Conservation (phyloP, 2,113 vertebrate genomes). For the Rissa tridactyla region DNA sequence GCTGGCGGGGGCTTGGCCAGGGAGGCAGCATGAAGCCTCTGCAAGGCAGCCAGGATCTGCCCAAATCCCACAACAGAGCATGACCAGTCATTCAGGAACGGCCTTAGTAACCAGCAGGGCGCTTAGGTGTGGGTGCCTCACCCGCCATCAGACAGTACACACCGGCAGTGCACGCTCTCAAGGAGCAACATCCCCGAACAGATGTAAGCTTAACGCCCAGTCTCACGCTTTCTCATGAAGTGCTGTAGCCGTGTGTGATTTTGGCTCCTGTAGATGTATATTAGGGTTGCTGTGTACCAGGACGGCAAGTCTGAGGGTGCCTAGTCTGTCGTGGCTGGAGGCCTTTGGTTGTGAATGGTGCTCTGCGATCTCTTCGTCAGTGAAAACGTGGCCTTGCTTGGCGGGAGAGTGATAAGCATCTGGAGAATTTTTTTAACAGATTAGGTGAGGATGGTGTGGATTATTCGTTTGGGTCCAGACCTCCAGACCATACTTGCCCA, state of each 20-base stretch:
- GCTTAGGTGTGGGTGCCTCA: fast-evolving
- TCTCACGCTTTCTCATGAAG: fast-evolving
- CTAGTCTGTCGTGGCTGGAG: fast-evolving
- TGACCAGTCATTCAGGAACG: neutral
- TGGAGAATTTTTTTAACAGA: fast-evolving
- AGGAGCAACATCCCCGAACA: fast-evolving
- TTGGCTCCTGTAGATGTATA: neutral
- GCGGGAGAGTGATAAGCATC: neutral
- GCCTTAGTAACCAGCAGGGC: neutral
- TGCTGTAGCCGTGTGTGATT: neutral
- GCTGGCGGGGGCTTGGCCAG: neutral
- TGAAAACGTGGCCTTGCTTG: neutral
- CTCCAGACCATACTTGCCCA: neutral
- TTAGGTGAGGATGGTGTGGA: neutral
- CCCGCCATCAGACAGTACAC: fast-evolving
- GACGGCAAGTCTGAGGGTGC: neutral
- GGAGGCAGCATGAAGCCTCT: fast-evolving
- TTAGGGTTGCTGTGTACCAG: no score
- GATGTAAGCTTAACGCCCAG: fast-evolving
- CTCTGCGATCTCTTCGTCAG: neutral
- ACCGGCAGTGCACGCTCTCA: neutral
- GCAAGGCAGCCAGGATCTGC: fast-evolving
- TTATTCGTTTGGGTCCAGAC: neutral
- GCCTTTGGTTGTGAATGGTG: neutral
- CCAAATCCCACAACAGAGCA: neutral